Base-by-base conservation (phyloP, 2,797 vertebrate species). In the Myiotriccus ornatus region DNA sequence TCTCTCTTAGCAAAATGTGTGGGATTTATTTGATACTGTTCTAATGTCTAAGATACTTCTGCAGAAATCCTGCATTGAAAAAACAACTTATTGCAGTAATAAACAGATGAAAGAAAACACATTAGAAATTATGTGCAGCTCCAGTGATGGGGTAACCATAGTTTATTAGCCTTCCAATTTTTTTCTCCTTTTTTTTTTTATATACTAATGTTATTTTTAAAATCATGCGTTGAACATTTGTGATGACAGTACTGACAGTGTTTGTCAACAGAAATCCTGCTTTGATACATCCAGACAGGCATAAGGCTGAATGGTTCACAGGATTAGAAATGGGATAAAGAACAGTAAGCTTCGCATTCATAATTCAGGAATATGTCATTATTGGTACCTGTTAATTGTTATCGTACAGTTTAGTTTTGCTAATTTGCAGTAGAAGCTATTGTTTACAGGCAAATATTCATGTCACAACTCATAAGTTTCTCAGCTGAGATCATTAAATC, bases 211-310 rank as follows among this genome's bases (percentile, higher is more conserved):
- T 27, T 60, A 32, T 47, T 87, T 82, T 79, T 73, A 3, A 63
- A 47, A 47, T 78, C 10, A 6, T 5, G 24, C 27, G 7, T 34
- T 85, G 41, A 71, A 27, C 9, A 28, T 68, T 86, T 84, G n/a
- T 65, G 65, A 55, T 92, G 62, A 49, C 59, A 68, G 22, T 47
- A n/a, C 30, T 55, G 43, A 69, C 3, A 63, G 5, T 70, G 16
- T 87, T 79, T 90, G 44, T 60, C 56, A 79, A 52, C 63, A 93
- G 53, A 71, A 86, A 73, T 65, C 46, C 27, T 84, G 43, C 43
- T 88, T 84, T 90, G 50, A 69, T 84, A 47, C 17, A 75, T 76
- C 21, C 39, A 71, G 35, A 23, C n/a, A 73, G 59, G 35, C 25
- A 7, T 47, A 41, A 76, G 39, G 21, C 32, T 21, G 55, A 76